These are phyloP conservation scores for Agriopis marginaria DNA, from an alignment of 2,888 invertebrate species.

Conservation along the genomic window DNA sequence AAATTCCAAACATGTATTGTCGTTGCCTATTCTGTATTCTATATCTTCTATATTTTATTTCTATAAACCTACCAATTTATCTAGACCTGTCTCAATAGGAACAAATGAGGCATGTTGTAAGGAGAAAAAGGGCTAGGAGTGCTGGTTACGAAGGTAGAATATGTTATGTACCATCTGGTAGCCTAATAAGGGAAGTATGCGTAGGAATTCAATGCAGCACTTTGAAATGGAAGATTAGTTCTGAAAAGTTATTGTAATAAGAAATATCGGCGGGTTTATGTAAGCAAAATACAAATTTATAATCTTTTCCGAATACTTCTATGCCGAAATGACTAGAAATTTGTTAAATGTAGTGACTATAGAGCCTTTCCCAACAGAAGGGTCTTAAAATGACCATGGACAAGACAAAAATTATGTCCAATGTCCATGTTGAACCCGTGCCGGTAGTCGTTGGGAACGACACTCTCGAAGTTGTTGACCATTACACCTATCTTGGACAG, in stretches of 20 bases:
- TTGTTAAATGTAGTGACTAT: too few relatives aligned
- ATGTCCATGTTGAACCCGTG: too few relatives aligned
- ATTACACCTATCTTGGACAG: too few relatives aligned
- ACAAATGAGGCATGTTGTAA: slow-evolving; percentile 2
- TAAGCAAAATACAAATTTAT: too few relatives aligned
- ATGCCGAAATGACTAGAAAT: too few relatives aligned
- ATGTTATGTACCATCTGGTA: slow-evolving; percentile 46
- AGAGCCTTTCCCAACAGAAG: too few relatives aligned
- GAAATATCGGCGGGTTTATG: slow-evolving; percentile 13
- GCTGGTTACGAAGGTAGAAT: slow-evolving; percentile 38
- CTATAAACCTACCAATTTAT: slow-evolving; percentile 53
- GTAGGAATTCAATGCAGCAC: slow-evolving; percentile 45
- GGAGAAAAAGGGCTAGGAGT: slow-evolving; percentile 44
- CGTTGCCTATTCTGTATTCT: slow-evolving; percentile 76
- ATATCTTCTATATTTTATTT: slow-evolving; percentile 75
- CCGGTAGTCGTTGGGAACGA: too few relatives aligned
- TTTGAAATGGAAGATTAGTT: slow-evolving; percentile 58
- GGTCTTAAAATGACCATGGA: too few relatives aligned
- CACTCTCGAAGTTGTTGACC: too few relatives aligned
- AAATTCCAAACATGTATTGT: slow-evolving; percentile 79
- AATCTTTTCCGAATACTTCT: too few relatives aligned
- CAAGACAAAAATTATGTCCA: too few relatives aligned
- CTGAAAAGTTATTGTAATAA: slow-evolving; percentile 56
- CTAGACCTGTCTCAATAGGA: slow-evolving; percentile 43
- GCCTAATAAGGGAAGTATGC: slow-evolving; percentile 67